Evolutionary conservation across 2,113 vertebrate species (phyloP).

Genomic region (Sapajus apella): DNA sequence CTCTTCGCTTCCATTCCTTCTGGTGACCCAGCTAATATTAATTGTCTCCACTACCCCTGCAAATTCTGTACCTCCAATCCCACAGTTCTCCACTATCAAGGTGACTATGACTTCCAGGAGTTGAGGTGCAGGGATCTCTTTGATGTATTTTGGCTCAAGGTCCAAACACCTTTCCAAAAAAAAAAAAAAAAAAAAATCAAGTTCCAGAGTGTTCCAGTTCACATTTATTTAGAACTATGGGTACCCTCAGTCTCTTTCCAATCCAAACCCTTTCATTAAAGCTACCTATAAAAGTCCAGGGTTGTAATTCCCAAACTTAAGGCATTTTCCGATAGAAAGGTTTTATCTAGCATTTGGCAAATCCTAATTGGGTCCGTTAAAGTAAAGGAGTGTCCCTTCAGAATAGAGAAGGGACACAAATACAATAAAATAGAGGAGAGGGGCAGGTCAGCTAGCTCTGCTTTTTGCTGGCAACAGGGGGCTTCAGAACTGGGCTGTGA

Average conservation of each 20-base stretch:
- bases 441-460: fast-evolving
- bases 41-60: fast-evolving
- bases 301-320: not conserved
- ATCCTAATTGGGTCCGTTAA: slow-evolving; percentile 14
- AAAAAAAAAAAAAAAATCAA: too few relatives aligned
- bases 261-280: slow-evolving; percentile 52
- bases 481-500: not conserved
- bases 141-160: slow-evolving; percentile 19
- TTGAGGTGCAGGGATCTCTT: not conserved
- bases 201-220: not conserved
- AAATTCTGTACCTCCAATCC: not conserved
- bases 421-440: not conserved
- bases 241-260: slow-evolving; percentile 16
- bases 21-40: not conserved
- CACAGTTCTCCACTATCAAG: not conserved
- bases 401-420: not conserved
- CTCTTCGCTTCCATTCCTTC: not conserved
- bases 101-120: not conserved
- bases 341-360: not conserved
- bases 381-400: not conserved
- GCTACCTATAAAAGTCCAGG: not conserved
- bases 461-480: too few relatives aligned
- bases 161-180: not conserved
- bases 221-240: slow-evolving; percentile 8
- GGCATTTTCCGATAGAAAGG: slow-evolving; percentile 10